Evolutionary conservation across 2,888 invertebrate species (phyloP), one percentile per base, ranked within the genome.

Genomic region (Rhodophaea formosa): DNA sequence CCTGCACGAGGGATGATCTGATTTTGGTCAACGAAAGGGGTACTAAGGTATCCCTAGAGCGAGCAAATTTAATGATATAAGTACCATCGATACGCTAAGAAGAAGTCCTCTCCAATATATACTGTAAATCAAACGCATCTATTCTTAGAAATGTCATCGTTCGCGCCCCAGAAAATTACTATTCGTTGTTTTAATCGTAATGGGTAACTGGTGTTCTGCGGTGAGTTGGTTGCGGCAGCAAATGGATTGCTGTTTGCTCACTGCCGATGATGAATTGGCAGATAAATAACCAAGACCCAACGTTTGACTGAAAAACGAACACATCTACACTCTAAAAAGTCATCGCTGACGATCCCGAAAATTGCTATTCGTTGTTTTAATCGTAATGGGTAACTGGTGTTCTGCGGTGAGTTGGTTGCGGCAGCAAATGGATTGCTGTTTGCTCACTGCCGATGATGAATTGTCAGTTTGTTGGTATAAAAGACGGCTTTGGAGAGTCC

Each of bases 281-380:
- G 2, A 23, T 23, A 23, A 3, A 23, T 23, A 3, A 5, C 23
- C 23, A 23, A 23, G 23, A 3, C 2, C 23, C 23, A 5, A 3
- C 23, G 23, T 23, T 23, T 23, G 23, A 5, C 23, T 3, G 5
- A 3, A 23, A 23, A 15, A 14, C 44, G 7, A 16, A 16, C 51
- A 16, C 1, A 51, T 35, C 51, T 51, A 51, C 16, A 17, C 8
- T 51, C 6, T 12, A 12, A 5, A 12, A 16, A 35, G n/a, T 51
- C 51, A 35, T 35, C 16, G 51, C 39, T 3, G 12, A 6, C 17
- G 51, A n/a, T 17, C 64, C 59, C 66, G 64, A 62, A 65, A 65
- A 70, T 71, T 70, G 64, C 63, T 66, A 66, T 71, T 70, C 66
- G 65, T 59, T 62, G 62, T 71, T 65, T 60, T 35, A 59, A 43